Base-by-base conservation (phyloP, 2,113 vertebrate species). In the Dascyllus trimaculatus region DNA sequence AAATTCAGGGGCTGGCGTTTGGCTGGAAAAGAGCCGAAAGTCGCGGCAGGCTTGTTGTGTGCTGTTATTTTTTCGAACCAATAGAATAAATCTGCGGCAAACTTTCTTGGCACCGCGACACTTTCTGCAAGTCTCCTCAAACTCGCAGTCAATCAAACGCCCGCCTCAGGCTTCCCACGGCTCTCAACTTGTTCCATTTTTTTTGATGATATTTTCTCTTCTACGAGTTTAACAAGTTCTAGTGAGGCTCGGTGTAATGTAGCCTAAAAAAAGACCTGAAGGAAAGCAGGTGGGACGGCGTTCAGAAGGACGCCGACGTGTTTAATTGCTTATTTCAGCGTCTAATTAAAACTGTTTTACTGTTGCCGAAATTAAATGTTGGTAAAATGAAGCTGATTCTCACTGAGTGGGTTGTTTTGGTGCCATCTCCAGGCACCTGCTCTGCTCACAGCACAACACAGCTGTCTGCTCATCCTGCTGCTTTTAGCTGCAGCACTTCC, bases 281-380 rank as follows among this genome's bases (percentile, higher is more conserved):
- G 22, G 17, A 38, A 35, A 54, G n/a, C 4, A 43, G 21, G 19
- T 48, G 14, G 19, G 19, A 40, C 6, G 6, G 43, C 17, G 21
- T 18, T 54, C 58, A 9, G 5, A 35, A 8, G 7, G 29, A 29
- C n/a, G n/a, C n/a, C n/a, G n/a, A n/a, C 4, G 6, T 4, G 29
- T 6, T 46, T 13, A 48, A 54, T 15, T 29, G 38, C 4, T 43
- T 19, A 8, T 53, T 64, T 65, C 21, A 76, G 60, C 60, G 48
- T 81, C 46, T 64, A 63, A 64, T 25, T n/a, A 10, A 75, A 45
- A 45, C 11, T 32, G 7, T 45, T 52, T 24, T 21, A 45, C 18
- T 45, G 49, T 10, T 10, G 19, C 19, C 1, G 22, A 25, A 58
- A 40, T 40, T 4, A 40, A 56, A 65, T 38, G 0, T 6, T 25